These are phyloP conservation scores for Phycodurus eques DNA, from an alignment of 2,113 vertebrate genomes.

Conservation along the genomic window DNA sequence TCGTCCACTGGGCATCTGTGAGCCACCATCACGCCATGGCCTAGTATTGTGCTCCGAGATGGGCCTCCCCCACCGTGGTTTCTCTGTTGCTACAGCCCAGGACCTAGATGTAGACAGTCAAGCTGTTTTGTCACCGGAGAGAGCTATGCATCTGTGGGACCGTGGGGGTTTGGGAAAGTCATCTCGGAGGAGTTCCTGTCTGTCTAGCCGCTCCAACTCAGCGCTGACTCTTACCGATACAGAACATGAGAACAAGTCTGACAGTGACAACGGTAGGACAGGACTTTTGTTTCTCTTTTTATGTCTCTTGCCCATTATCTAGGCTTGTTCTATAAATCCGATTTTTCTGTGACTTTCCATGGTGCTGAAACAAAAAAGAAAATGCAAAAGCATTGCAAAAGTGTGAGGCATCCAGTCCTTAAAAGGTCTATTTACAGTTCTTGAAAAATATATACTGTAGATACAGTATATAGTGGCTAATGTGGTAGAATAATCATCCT, in stretches of 20 bases:
- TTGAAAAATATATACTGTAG: background rate
- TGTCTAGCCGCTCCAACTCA: constrained; percentile 98
- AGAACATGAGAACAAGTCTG: constrained; percentile 97
- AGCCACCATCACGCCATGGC: constrained; percentile 90
- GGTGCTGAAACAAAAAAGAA: background rate
- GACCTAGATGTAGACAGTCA: constrained; percentile 87
- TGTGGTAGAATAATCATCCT: background rate
- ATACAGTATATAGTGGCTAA: background rate
- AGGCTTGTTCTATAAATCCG: background rate
- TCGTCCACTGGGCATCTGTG: constrained; percentile 95
- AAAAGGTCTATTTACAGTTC: background rate
- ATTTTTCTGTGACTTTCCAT: background rate
- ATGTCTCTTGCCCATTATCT: background rate
- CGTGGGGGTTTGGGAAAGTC: constrained; percentile 85
- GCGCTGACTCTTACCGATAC: constrained; percentile 97
- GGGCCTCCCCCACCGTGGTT: constrained; percentile 93
- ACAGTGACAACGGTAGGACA: constrained; percentile 91
- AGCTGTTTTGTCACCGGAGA: constrained; percentile 94
- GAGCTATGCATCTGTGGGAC: constrained; percentile 93
- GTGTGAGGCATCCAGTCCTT: background rate
- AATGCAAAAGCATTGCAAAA: background rate
- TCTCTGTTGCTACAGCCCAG: constrained; percentile 87
- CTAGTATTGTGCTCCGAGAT: constrained; percentile 95
- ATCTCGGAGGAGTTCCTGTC: constrained; percentile 92
- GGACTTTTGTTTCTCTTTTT: background rate